Evolutionary conservation across 2,888 invertebrate species (phyloP), one percentile per base, ranked within the genome.

Genomic region (Leptura quadrifasciata): DNA sequence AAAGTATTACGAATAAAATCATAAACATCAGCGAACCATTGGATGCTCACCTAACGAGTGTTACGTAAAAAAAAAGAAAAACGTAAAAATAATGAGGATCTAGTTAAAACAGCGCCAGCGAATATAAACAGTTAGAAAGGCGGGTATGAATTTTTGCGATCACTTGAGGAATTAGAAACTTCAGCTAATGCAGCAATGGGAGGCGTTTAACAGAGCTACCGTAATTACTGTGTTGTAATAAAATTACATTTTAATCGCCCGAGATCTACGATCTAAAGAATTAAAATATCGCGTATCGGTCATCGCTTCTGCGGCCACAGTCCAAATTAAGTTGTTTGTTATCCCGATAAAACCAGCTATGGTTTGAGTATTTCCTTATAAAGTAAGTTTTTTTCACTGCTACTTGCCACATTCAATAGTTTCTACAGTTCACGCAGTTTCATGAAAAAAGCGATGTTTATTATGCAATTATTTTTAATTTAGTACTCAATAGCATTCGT

Each of bases 91-190:
- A 17, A 52, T 21, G 20, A 21, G 18, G 39, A 20, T 64, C 64
- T 64, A 15, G 47, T 70, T 60, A 60, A 70, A 39, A 39, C 39
- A 31, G 20, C 31, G 55, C 21, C 39, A 31, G 20, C 31, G 55
- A 71, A 71, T 61, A 71, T 61, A 71, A 52, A 52, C 21, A 21
- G 18, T 61, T 61, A 69, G 58, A 57, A 69, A 69, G 69, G 69
- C 20, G 58, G 52, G 15, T 54, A 17, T 68, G 68, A 21, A 55
- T 69, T 58, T 68, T 57, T 58, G 18, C 58, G 20, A 57, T 5
- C 69, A 27, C 8, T 20, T 15, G 47, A 4, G n/a, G 20, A 57
- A 57, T 57, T 57, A 57, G 57, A 57, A 57, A 57, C 20, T 21
- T 57, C 15, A 10, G 15, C 20, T 9, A 57, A 18, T 54, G 8